Base-by-base conservation (phyloP, 2,888 invertebrate genomes). In the Melipona beecheii region DNA sequence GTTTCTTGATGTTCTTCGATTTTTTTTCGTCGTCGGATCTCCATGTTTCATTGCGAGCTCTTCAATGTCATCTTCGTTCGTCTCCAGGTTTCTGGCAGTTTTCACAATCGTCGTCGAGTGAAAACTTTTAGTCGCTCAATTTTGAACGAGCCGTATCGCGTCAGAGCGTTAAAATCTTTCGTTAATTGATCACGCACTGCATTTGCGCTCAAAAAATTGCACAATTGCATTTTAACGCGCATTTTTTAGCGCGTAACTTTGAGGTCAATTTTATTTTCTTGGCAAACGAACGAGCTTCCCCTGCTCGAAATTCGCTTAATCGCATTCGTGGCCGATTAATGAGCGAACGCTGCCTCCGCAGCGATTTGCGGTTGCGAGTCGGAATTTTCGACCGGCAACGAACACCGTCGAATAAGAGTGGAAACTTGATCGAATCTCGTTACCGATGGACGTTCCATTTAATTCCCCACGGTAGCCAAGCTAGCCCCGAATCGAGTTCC, bases 401-500 rank as follows among this genome's bases (percentile, higher is more conserved):
- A 78, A 64, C 66, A 54, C 24, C 52, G 71, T 27, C 1, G 27
- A 27, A 5, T 5, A 36, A 43, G 9, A 43, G 43, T n/a, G 69
- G 82, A 60, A 82, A 77, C 36, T 74, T 68, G 56, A 75, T 43
- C 27, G 75, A 68, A 58, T 71, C 65, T 83, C 75, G 71, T 70
- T 69, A 54, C 21, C 77, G 50, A 43, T 58, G 11, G 72, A 52
- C 74, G 78, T 78, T 69, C 49, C 78, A 52, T 85, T 85, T 86
- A 75, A 58, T 36, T 72, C 60, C 50, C 73, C 11, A 19, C 31
- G 49, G 43, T 31, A 24, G 36, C 60, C 72, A 75, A 86, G 72
- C 83, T 64, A 83, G 77, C 83, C 69, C 49, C 58, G 64, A 58
- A 69, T 56, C 74, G 79, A 74, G 73, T 68, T 73, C 73, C 64